These are phyloP conservation scores for Epistrophe eligans DNA, from an alignment of 2,888 invertebrate species.

Conservation along the genomic window DNA sequence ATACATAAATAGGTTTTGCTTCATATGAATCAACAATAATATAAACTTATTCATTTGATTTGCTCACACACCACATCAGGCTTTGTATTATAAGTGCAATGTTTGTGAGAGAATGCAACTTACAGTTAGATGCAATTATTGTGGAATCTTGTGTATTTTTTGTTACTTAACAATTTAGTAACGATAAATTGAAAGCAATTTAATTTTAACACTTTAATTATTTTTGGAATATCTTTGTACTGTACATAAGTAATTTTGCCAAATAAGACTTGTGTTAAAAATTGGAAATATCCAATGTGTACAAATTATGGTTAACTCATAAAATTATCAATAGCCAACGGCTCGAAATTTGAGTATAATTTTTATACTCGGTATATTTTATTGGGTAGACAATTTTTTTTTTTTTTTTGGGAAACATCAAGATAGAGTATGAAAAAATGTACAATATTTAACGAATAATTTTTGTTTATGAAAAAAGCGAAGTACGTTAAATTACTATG, in stretches of 20 bases:
- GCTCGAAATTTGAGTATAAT: too few relatives aligned
- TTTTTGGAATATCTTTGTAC: background rate
- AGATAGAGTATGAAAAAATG: too few relatives aligned
- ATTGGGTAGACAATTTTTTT: too few relatives aligned
- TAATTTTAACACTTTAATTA: constrained; percentile 15
- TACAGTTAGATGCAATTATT: constrained; percentile 15
- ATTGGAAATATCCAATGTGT: background rate
- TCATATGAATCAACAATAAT: background rate
- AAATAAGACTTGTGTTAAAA: background rate
- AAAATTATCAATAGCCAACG: too few relatives aligned
- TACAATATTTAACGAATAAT: too few relatives aligned
- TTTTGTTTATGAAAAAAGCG: too few relatives aligned
- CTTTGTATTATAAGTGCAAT: constrained; percentile 5
- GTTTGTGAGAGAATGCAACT: constrained; percentile 9
- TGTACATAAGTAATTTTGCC: background rate
- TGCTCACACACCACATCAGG: background rate
- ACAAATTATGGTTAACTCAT: background rate
- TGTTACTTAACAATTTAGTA: constrained; percentile 20
- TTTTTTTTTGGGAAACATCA: too few relatives aligned
- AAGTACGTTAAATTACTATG: too few relatives aligned
- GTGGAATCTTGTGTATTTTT: constrained; percentile 10
- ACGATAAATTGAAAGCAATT: constrained; percentile 10
- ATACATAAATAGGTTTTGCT: background rate
- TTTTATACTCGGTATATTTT: too few relatives aligned
- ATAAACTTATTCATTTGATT: background rate